Percentiles rank a stretch among this genome's conserved stretches.
phyloP scores from a whole-genome alignment of 2,113 vertebrate genomes.

The Cavia aperea region DNA sequence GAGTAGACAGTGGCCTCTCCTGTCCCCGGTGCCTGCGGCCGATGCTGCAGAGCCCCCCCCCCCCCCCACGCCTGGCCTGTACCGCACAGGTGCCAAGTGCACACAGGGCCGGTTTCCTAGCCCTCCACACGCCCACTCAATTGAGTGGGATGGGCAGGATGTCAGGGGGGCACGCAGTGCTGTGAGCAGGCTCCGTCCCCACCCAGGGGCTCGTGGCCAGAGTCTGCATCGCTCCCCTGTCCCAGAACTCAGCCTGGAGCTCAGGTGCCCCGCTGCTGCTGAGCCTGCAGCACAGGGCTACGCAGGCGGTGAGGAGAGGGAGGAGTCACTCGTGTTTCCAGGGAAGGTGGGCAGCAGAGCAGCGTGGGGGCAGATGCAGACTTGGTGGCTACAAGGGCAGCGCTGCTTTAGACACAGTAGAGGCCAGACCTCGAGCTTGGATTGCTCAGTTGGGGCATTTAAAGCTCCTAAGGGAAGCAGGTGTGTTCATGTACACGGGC shows the following conservation, averaged over 20 bases:
- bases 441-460: not conserved
- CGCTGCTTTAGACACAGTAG: not conserved
- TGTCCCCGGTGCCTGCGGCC: not conserved
- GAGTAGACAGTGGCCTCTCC: conserved; percentile 60
- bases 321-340: no score
- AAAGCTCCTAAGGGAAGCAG: not conserved
- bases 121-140: not conserved
- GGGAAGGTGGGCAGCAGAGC: no score
- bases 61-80: not conserved
- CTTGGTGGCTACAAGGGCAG: not conserved
- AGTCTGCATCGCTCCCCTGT: not conserved
- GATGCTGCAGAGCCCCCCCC: not conserved
- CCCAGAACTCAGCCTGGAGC: no score
- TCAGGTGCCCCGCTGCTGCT: not conserved
- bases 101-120: not conserved
- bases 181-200: no score
- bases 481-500: not conserved
- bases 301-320: not conserved
- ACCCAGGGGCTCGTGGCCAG: not conserved
- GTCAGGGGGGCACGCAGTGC: not conserved
- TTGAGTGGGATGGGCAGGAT: not conserved
- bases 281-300: not conserved
- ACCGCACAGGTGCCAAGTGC: not conserved
- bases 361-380: not conserved
- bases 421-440: not conserved